phyloP scores from a whole-genome alignment of 2,113 vertebrate genomes.

The Malurus alboscapulatus region DNA sequence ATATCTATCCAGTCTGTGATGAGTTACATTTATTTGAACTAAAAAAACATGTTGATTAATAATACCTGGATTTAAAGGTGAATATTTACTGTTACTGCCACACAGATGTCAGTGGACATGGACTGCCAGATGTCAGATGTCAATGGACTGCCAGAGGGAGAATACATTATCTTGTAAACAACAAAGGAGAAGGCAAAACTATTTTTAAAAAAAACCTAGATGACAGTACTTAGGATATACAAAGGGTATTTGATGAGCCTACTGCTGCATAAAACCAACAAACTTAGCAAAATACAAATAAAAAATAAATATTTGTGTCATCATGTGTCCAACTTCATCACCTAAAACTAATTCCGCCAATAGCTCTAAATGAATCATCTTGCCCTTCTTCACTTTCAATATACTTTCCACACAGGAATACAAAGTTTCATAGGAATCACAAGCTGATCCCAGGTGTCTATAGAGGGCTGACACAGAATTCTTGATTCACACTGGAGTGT shows the following conservation, averaged over 20 bases:
- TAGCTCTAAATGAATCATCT: neutral
- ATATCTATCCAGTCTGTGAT: neutral
- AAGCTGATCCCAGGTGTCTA: neutral
- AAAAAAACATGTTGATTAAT: neutral
- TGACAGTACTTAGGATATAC: neutral
- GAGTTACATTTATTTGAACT: neutral
- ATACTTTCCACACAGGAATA: neutral
- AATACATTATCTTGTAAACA: neutral
- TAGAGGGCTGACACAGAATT: neutral
- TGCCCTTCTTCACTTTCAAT: neutral
- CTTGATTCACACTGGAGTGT: neutral
- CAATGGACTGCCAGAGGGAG: neutral
- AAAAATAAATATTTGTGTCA: neutral
- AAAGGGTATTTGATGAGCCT: neutral
- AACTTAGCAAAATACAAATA: neutral
- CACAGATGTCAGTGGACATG: neutral
- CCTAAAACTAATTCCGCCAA: neutral
- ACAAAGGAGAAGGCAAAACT: neutral
- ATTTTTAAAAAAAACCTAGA: neutral
- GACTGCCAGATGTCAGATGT: neutral
- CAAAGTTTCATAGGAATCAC: neutral
- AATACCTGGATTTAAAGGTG: neutral
- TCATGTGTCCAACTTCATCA: neutral
- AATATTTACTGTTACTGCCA: neutral
- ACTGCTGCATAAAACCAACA: neutral